Conservation (phyloP, 2,888 invertebrate genomes). For the Caenorhabditis drosophilae region DNA sequence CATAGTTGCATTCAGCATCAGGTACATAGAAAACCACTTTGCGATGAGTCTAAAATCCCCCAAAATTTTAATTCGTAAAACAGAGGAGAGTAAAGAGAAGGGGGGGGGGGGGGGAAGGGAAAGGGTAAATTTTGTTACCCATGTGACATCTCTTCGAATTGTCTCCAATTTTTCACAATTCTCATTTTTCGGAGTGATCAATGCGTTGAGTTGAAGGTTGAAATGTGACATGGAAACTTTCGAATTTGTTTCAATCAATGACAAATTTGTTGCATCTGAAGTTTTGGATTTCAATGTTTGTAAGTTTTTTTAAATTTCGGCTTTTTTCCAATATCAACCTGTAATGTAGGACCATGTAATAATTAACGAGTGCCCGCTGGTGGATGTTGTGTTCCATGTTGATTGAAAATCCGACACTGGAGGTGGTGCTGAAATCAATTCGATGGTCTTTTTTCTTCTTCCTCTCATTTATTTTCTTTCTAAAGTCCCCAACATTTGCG, state of each 20-base stretch:
- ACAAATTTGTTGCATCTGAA: slow-evolving; percentile 2
- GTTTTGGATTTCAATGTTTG: too few species aligned
- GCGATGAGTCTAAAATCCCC: slow-evolving; percentile 34
- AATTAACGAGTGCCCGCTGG: slow-evolving; percentile 26
- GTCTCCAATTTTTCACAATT: slow-evolving; percentile 37
- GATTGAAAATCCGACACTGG: slow-evolving; percentile 25
- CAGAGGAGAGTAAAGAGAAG: too few species aligned
- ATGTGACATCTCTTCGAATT: slow-evolving; percentile 38
- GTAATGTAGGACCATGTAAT: slow-evolving; percentile 37
- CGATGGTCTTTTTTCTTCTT: too few species aligned
- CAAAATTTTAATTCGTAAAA: neutral
- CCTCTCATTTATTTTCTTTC: too few species aligned
- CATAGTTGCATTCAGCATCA: slow-evolving; percentile 45
- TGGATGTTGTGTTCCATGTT: slow-evolving; percentile 36
- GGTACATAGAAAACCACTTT: slow-evolving; percentile 39
- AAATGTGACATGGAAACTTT: slow-evolving; percentile 40
- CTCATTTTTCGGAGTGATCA: slow-evolving; percentile 23
- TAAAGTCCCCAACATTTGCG: too few species aligned
- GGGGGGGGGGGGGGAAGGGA: too few species aligned
- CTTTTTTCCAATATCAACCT: too few species aligned
- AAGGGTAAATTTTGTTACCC: slow-evolving; percentile 7
- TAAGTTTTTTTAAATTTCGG: too few species aligned
- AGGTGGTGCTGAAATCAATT: slow-evolving; percentile 38
- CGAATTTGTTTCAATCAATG: slow-evolving; percentile 3
- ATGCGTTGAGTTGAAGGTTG: slow-evolving; percentile 28